Evolutionary conservation across 2,888 invertebrate genomes (phyloP), one percentile per base, ranked within the genome.

Genomic region (Agriopis leucophaearia): DNA sequence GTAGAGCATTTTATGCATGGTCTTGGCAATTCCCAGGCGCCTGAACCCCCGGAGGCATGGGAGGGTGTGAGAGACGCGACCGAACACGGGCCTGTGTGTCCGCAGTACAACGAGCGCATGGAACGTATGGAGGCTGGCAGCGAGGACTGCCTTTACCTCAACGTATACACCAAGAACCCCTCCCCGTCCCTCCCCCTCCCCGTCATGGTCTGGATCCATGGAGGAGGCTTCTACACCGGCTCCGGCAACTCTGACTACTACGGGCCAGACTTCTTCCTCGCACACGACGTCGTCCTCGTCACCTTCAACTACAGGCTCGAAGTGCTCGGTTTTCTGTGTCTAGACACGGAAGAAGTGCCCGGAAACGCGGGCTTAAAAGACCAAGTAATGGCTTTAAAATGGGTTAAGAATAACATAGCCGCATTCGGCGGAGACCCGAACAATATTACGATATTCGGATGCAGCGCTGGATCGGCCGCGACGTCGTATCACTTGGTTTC

Each of bases 71-170:
- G 89, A 13, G 88, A 91, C 57, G 91, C 93, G 0, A 83, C 85
- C 0, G 66, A 85, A 40, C 93, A 94, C 69, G 93, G 94, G 0
- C 87, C 91, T 0, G 82, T 92, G 8, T 94, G 94, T 69, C 94
- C 94, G 4, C 94, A 94, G 76, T 92, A 85, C 83, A 92, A 94
- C 77, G 92, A 92, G 74, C 87, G 92, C 5, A 76, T 91, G 73
- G 93, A 94, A 66, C 89, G 94, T 15, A 88, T 89, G 12, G 93
- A 95, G 44, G 82, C 88, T 48, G 95, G 95, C 63, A 94, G 91
- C 74, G 95, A 95, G 78, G 95, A 96, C 81, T 97, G 97, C 72
- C 94, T 97, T 6, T 96, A 95, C 78, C 87, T 97, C 16, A 97
- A 97, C 81, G 95, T 97, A 0, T 96, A 95, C 83, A 94, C 95